phyloP scores from a whole-genome alignment of 2,113 vertebrate genomes.

The Dissostichus mawsoni region DNA sequence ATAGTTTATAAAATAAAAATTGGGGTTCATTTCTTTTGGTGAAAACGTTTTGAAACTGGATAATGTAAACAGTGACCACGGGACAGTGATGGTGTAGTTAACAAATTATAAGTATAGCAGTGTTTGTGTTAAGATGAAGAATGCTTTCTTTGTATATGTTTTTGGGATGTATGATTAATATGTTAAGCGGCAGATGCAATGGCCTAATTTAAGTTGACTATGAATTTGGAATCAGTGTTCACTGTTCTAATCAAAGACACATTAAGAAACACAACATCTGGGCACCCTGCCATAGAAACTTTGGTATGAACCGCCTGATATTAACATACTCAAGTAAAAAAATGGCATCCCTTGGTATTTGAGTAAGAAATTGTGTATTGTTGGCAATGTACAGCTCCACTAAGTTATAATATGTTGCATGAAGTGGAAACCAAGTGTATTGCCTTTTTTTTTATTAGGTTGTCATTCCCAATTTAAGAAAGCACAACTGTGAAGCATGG shows the following conservation, averaged over 20 bases:
- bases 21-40: not conserved
- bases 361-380: not conserved
- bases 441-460: constrained; percentile 7
- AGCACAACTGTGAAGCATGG: not conserved
- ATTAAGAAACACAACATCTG: constrained; percentile 19
- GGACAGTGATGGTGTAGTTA: constrained; percentile 6
- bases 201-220: constrained; percentile 4
- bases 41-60: not conserved
- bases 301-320: constrained; percentile 1
- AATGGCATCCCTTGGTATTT: not conserved
- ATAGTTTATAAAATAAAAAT: not conserved
- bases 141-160: not conserved
- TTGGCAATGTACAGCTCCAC: constrained; percentile 12
- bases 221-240: too few relatives aligned
- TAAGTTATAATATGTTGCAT: not conserved
- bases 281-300: not conserved
- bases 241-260: constrained; percentile 5
- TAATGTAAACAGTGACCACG: too few relatives aligned
- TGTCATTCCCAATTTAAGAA: constrained; percentile 8
- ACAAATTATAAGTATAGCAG: not conserved
- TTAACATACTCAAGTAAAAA: constrained; percentile 16
- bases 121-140: not conserved
- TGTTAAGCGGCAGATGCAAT: constrained; percentile 16
- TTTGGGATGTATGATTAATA: not conserved
- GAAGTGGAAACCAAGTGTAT: not conserved